Evolutionary conservation across 2,797 vertebrate genomes (phyloP), one percentile per base, ranked within the genome.

Genomic region (Erpetoichthys calabaricus): DNA sequence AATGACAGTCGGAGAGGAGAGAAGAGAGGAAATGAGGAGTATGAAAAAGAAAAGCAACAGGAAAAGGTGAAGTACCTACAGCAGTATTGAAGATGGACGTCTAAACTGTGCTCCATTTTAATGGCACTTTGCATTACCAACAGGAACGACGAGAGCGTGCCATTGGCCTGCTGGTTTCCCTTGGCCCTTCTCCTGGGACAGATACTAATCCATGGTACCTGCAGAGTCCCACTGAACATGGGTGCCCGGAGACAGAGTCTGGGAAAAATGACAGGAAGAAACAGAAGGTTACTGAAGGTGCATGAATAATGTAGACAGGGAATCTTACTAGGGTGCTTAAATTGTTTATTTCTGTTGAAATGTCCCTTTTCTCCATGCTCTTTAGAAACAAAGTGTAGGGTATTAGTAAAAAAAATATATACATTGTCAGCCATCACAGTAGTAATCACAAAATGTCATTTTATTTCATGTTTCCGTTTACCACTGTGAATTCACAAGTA

Each of bases 171-270:
- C 80, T 94, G 58, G 91, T 92, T 0, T 94, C 90, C 56, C 70
- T 93, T 8, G 91, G 91, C 42, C 91, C 91, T 2, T 80, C 83
- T 46, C 86, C 84, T 1, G 86, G 86, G 6, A 68, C 87, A 0
- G 90, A 92, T 63, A 78, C 82, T 5, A 86, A 79, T 0, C 91
- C 91, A 0, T 94, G 92, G 92, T 95, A 94, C 74, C 80, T 92
- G 78, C 86, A 86, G 56, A 25, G 25, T 25, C 25, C 25, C 25
- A 25, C 25, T 25, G 73, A 71, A 1, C 63, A 81, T 1, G 44
- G 56, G 42, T 78, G 74, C 8, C 72, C 73, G 45, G 62, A 69
- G 51, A 59, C 4, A 4, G 64, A 60, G 4, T 25, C 25, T 25
- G 4, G 25, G 25, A 25, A 25, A 25, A 25, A 25, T 25, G 25